Evolutionary conservation across 2,113 vertebrate species (phyloP), one percentile per base, ranked within the genome.

Genomic region (Synchiropus splendidus): DNA sequence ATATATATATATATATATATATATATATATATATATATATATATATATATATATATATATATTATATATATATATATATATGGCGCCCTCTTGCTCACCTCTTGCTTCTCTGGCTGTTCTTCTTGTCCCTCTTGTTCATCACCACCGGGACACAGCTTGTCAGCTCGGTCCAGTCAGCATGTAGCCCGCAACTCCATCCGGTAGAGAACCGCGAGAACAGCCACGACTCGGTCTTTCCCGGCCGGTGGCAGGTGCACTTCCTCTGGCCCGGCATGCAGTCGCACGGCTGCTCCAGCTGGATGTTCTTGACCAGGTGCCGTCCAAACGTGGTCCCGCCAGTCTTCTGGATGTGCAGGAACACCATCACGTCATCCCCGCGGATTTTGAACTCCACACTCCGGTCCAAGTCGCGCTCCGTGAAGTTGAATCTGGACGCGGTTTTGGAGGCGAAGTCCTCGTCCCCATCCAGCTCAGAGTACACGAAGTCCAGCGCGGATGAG

Each of bases 271-370:
- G 61, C 43, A 85, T 77, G 74, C 92, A 97, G 67, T 87, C 83
- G 45, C 92, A 96, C 1, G 92, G 92, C 79, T 87, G 90, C 81
- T 97, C 92, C 78, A 97, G 86, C 31, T 80, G 88, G 74, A 97
- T 95, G 75, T 97, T 97, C 54, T 89, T 88, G 18, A 97, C 92
- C 79, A 97, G 80, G 74, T 97, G 92, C 5, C 90, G 75, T 3
- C 91, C 92, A 61, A 97, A 97, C 9, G 92, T 95, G 13, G 92
- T 97, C 45, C 92, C 92, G 9, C 92, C 92, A 2, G 92, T 97
- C 81, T 95, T 97, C 76, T 97, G 92, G 58, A 97, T 97, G 76
- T 97, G 92, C 1, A 97, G 85, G 70, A 95, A 97, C 21, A 95
- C 92, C 68, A 97, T 92, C 67, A 92, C 89, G 48, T 95, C 91